These are phyloP conservation scores for Aspidiotus destructor DNA, from an alignment of 2,888 invertebrate genomes.

Conservation along the genomic window DNA sequence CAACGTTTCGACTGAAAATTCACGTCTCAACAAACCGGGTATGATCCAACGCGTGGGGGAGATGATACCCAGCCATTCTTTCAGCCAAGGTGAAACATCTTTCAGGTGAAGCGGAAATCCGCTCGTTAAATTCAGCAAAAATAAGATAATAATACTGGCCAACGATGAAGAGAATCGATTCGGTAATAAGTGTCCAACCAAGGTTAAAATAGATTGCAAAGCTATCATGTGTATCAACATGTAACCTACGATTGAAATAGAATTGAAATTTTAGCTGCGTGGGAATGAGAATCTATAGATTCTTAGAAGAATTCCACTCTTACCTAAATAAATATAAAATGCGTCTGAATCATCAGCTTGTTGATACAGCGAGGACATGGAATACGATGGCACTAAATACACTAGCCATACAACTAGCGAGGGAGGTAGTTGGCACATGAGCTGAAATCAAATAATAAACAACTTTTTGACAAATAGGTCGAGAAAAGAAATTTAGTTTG, in stretches of 20 bases:
- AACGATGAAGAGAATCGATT: conserved; percentile 55
- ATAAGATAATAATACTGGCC: conserved; percentile 51
- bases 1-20: conserved; percentile 56
- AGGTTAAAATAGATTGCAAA: conserved; percentile 57
- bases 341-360: conserved; percentile 38
- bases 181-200: conserved; percentile 57
- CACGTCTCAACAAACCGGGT: conserved; percentile 56
- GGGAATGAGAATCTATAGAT: not conserved
- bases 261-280: not conserved
- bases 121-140: conserved; percentile 53
- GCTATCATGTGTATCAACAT: conserved; percentile 61
- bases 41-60: conserved; percentile 66
- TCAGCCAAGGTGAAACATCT: conserved; percentile 55
- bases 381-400: conserved; percentile 77
- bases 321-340: conserved; percentile 41
- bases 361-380: conserved; percentile 71
- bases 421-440: conserved; percentile 65
- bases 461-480: not conserved
- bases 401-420: conserved; percentile 71
- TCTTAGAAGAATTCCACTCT: not conserved
- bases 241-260: conserved; percentile 48
- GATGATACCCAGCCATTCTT: conserved; percentile 51
- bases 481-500: not conserved
- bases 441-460: conserved; percentile 47
- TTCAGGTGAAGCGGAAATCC: conserved; percentile 60